A percentile compares a stretch with the other conserved stretches of the same genome.
These are phyloP conservation scores for Tichodroma muraria DNA, from an alignment of 2,113 vertebrate species.

Conservation along the genomic window DNA sequence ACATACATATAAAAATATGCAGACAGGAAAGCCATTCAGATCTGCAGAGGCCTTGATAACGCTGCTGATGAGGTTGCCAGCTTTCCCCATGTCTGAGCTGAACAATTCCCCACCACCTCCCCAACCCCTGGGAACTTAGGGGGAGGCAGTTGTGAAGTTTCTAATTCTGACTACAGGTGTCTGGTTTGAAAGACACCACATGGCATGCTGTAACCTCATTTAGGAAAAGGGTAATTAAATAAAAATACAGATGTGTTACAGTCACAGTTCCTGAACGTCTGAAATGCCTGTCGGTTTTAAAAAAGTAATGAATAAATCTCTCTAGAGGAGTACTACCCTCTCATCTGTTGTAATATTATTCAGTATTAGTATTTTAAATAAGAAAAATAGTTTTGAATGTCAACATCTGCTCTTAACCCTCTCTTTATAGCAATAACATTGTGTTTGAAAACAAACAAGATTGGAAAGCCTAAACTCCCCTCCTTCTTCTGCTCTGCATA, in stretches of 20 bases:
- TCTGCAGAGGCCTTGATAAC: conserved; percentile 68
- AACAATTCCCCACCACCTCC: conserved; percentile 9
- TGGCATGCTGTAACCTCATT: conserved; percentile 61
- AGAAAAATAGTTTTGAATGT: not conserved
- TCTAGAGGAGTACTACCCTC: not conserved
- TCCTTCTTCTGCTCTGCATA: not conserved
- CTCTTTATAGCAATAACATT: not conserved
- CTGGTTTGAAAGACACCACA: conserved; percentile 47
- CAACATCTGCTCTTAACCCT: not conserved
- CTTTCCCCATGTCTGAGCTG: not conserved
- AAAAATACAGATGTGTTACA: conserved; percentile 68
- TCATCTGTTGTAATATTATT: conserved; percentile 17
- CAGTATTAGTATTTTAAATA: conserved; percentile 37
- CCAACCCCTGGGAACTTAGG: not conserved
- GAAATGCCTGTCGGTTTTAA: conserved; percentile 28
- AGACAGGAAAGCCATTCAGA: conserved; percentile 71
- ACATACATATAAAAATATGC: conserved; percentile 51
- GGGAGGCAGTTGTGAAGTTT: not conserved
- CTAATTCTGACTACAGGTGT: conserved; percentile 66
- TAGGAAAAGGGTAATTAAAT: conserved; percentile 71
- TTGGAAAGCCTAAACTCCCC: not conserved
- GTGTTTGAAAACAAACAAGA: conserved; percentile 12
- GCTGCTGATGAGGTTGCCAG: conserved; percentile 62
- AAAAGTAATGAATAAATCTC: not conserved
- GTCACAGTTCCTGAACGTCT: conserved; percentile 63